Percentiles rank a stretch among this genome's conserved stretches.
Evolutionary conservation across 2,113 vertebrate genomes (phyloP).

Genomic region (Geothlypis trichas): DNA sequence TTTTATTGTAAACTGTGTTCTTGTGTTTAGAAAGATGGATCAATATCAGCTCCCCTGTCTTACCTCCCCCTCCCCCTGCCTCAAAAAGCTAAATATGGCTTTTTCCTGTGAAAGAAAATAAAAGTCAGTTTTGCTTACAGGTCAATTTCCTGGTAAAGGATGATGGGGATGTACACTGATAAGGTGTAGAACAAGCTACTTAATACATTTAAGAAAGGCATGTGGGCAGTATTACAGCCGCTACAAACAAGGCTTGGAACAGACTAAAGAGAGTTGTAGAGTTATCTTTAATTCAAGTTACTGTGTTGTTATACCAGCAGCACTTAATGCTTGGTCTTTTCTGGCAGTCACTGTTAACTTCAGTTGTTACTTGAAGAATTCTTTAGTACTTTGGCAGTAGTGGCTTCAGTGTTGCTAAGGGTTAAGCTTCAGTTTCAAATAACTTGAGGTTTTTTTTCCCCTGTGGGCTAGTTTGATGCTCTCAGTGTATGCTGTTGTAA

Average conservation of each 20-base stretch:
- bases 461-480: background rate
- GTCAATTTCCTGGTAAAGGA: background rate
- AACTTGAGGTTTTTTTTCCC: background rate
- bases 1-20: background rate
- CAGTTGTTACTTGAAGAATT: background rate
- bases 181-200: background rate
- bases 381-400: background rate
- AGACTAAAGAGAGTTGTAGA: background rate
- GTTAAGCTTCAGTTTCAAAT: background rate
- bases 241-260: background rate
- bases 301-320: background rate
- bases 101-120: background rate
- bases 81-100: background rate
- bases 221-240: background rate
- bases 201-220: background rate
- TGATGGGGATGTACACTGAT: background rate
- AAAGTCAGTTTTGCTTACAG: background rate
- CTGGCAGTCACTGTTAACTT: background rate
- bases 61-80: accelerated
- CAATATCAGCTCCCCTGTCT: background rate
- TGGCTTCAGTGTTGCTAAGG: background rate
- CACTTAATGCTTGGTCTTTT: background rate
- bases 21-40: background rate
- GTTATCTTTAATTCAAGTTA: background rate
- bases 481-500: background rate